Percentiles rank a stretch among this genome's conserved stretches.
These are phyloP conservation scores for Leptatherina wallacei DNA, from an alignment of 2,797 vertebrate species.

Conservation along the genomic window DNA sequence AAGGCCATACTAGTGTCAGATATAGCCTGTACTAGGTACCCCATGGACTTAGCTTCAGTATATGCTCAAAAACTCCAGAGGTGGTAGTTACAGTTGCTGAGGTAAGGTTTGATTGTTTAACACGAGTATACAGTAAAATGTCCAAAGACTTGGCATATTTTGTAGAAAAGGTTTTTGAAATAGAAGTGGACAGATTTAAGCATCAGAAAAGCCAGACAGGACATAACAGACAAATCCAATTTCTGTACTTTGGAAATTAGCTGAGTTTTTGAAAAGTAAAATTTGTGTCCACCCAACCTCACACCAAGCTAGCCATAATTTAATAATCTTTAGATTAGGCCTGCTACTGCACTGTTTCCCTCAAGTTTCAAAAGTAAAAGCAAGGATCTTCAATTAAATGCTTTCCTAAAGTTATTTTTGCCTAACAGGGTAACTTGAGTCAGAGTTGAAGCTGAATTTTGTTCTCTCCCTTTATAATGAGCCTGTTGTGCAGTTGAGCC, in stretches of 20 bases:
- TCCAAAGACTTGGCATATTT: too few species aligned
- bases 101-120: too few species aligned
- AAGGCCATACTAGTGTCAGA: neutral
- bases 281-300: neutral
- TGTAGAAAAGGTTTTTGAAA: too few species aligned
- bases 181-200: too few species aligned
- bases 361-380: neutral
- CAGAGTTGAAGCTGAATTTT: neutral
- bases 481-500: neutral
- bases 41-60: neutral
- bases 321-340: neutral
- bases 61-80: neutral
- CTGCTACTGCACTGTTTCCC: neutral
- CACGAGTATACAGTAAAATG: too few species aligned
- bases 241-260: constrained; percentile 3
- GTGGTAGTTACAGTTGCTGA: too few species aligned
- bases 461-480: neutral
- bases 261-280: neutral
- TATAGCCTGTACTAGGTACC: neutral
- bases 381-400: neutral
- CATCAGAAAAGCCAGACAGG: too few species aligned
- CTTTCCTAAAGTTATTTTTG: neutral
- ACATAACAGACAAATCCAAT: too few species aligned
- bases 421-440: neutral
- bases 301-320: neutral